These are phyloP conservation scores for Neogale vison DNA, from an alignment of 2,113 vertebrate species.

Conservation along the genomic window DNA sequence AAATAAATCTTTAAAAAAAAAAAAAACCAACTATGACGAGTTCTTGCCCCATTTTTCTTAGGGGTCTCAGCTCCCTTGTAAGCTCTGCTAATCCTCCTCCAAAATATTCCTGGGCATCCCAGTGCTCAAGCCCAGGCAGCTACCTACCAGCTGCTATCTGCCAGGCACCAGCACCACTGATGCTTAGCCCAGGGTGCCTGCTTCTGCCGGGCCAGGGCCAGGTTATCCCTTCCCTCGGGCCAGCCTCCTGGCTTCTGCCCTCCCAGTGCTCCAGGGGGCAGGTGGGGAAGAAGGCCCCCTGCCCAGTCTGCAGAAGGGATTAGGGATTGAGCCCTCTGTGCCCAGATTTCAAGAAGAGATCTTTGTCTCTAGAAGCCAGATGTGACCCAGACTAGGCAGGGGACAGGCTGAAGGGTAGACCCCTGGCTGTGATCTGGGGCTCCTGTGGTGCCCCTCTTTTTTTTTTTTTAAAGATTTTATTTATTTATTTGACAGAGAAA, in stretches of 20 bases:
- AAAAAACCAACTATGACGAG: background rate
- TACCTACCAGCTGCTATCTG: background rate
- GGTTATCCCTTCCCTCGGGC: background rate
- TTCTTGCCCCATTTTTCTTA: too few relatives aligned
- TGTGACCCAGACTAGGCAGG: background rate
- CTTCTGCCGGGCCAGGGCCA: background rate
- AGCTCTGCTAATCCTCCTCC: background rate
- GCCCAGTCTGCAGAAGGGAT: background rate
- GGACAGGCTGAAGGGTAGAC: background rate
- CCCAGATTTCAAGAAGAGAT: background rate
- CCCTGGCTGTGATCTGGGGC: too few relatives aligned
- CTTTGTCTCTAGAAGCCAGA: background rate
- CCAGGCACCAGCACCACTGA: background rate
- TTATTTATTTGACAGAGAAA: too few relatives aligned
- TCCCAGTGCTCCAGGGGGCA: background rate
- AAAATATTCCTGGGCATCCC: too few relatives aligned
- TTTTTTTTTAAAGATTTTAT: too few relatives aligned
- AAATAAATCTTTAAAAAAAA: background rate
- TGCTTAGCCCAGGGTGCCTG: fast-evolving
- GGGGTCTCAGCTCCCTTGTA: background rate
- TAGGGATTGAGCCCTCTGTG: background rate
- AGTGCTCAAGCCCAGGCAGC: background rate
- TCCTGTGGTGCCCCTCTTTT: fast-evolving
- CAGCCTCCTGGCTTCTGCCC: background rate
- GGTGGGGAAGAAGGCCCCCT: background rate